Evolutionary conservation across 2,888 invertebrate genomes (phyloP), one percentile per base, ranked within the genome.

Genomic region (Ramazzottius varieornatus): DNA sequence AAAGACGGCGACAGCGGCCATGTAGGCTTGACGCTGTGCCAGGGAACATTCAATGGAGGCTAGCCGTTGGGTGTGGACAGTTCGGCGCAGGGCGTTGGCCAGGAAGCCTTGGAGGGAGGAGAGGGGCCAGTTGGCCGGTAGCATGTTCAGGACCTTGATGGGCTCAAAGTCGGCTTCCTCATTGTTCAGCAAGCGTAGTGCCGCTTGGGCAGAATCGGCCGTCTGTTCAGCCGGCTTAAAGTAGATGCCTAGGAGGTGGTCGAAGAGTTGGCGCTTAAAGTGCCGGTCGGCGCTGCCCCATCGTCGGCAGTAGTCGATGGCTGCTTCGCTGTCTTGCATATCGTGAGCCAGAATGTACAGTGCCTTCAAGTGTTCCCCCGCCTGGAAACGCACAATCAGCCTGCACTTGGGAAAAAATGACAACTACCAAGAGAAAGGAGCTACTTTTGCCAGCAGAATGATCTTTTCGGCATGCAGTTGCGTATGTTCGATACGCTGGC

Each of bases 81-180:
- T 54, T 4, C 54, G 54, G 29, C 54, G 54, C 4, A 54, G 54
- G 24, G 20, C 24, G 29, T 54, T 13, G n/a, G 29, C 13, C 20
- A 54, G 54, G 54, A 54, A 54, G 20, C 29, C 29, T 16, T 29
- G 20, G 4, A 54, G 29, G 29, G 4, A 24, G 24, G 20, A 16
- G 20, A 54, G 8, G 54, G 54, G 29, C 54, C 54, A 54, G 54
- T 54, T 54, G 20, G 54, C 54, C 54, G 54, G 54, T 29, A 54
- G 29, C 29, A 54, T 29, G n/a, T 8, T 16, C 29, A 54, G 40
- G 40, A 54, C 54, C 54, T 54, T 54, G 24, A 29, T 24, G 16
- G 54, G 54, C 8, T 54, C 54, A 29, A 54, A 54, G 24, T 54
- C 54, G 24, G 54, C 54, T 54, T 16, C 54, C 29, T 54, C 54